Evolutionary conservation across 2,888 invertebrate species (phyloP).

Genomic region (Allolobophora icterica): DNA sequence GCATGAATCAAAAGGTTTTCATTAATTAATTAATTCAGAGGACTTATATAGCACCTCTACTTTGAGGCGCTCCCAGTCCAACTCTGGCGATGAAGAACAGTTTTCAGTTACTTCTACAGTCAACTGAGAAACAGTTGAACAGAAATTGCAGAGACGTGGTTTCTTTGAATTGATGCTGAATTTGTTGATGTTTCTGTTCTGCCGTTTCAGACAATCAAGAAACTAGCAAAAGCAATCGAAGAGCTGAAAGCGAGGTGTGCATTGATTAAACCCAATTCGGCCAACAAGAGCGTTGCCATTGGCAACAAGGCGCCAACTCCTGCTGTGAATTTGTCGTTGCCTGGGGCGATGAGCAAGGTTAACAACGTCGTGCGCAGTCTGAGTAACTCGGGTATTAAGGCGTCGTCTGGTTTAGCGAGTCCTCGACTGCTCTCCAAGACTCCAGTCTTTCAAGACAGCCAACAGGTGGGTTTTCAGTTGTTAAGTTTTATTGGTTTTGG

Average conservation of each 20-base stretch:
- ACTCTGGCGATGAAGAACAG: too few species aligned
- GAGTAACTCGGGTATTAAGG: neutral
- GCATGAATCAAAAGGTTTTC: too few species aligned
- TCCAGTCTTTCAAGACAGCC: conserved; percentile 10
- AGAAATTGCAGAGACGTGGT: too few species aligned
- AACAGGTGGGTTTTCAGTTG: neutral
- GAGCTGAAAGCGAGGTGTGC: conserved; percentile 70
- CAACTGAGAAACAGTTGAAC: too few species aligned
- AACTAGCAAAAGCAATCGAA: conserved; percentile 82
- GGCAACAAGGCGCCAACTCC: neutral
- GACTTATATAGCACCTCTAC: too few species aligned
- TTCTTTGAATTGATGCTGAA: neutral
- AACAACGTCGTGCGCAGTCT: conserved; percentile 9
- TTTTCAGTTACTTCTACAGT: too few species aligned
- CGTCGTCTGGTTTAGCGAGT: neutral
- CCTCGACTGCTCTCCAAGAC: neutral
- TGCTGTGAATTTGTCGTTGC: neutral
- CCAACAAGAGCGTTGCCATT: neutral
- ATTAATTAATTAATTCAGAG: too few species aligned
- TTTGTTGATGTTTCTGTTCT: neutral
- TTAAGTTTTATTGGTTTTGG: neutral
- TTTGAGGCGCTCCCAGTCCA: too few species aligned
- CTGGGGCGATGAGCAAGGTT: neutral
- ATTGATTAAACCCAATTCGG: neutral
- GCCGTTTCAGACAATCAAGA: conserved; percentile 74